Percentiles rank a stretch among this genome's conserved stretches.
phyloP scores from a whole-genome alignment of 1,140 invertebrate species.

The Telenomus remus region DNA sequence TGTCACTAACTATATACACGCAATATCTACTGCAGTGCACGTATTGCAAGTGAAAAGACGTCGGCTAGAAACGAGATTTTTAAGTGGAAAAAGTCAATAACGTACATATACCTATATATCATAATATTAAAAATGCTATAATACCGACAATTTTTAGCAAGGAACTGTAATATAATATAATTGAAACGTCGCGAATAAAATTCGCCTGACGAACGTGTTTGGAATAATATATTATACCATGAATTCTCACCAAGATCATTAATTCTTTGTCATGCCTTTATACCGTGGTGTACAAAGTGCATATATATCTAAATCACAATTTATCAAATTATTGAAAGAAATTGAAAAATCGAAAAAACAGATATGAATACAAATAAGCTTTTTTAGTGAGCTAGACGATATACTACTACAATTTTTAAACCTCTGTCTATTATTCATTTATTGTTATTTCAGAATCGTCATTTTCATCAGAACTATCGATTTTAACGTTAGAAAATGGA shows the following conservation, averaged over 20 bases:
- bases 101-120: neutral
- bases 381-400: no score
- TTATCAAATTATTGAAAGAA: no score
- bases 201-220: conserved; percentile 16
- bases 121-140: conserved; percentile 30
- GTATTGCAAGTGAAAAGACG: conserved; percentile 17
- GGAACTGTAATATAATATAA: conserved; percentile 31
- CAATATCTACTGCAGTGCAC: conserved; percentile 37
- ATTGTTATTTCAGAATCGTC: no score
- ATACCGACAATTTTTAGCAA: conserved; percentile 18
- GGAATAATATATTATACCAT: conserved; percentile 20
- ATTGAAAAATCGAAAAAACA: no score
- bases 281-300: neutral
- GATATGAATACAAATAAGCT: no score
- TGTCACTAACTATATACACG: conserved; percentile 32
- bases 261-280: neutral
- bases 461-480: no score
- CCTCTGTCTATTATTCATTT: no score
- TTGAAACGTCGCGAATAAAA: conserved; percentile 28
- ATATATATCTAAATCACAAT: no score
- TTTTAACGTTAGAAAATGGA: no score
- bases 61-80: conserved; percentile 13
- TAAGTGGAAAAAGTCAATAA: conserved; percentile 40
- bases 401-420: no score
- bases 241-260: conserved; percentile 1